Evolutionary conservation across 1,140 invertebrate genomes (phyloP), one percentile per base, ranked within the genome.

Genomic region (Scaptomyza montana): DNA sequence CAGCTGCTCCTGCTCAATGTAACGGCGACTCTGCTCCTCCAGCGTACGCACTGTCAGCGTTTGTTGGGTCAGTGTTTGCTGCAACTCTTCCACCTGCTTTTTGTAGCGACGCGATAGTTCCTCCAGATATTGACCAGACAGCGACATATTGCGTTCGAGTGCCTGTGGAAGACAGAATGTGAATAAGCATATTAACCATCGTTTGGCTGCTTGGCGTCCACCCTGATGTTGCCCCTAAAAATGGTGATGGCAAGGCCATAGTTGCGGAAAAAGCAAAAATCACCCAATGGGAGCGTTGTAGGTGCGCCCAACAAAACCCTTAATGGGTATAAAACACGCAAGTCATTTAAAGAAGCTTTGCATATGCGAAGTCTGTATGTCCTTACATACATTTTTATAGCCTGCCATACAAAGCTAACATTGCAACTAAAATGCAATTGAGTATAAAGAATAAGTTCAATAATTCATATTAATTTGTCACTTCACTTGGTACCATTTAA

Each of bases 11-110:
- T 94, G 93, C 72, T 97, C 96, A 57, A 95, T 94, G 36, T 94
- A 94, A 73, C 95, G 95, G 43, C 94, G 94, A 10, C 94, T 94
- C 78, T 97, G 95, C 71, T 97, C 96, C 47, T 94, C 95, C 90
- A 97, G 93, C 16, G 95, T 94, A 2, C 93, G 92, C 46, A 97
- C 94, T 0, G 97, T 97, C 71, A 96, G 95, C 78, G 98, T 96
- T 62, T 98, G 94, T 80, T 96, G 96, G 80, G 98, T 97, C 59
- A 98, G 94, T 3, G 96, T 95, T 64, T 94, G 94, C 91, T 98
- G 96, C 95, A 98, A 97, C 89, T 99, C 98, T 92, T 99, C 98
- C 33, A 98, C 97, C 93, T 99, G 98, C 70, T 97, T 97, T 77
- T 98, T 98, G 92, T 99, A 99, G 46, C 98, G 94, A 41, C 96